Conservation (phyloP, 2,113 vertebrate species). For the Uria lomvia region DNA sequence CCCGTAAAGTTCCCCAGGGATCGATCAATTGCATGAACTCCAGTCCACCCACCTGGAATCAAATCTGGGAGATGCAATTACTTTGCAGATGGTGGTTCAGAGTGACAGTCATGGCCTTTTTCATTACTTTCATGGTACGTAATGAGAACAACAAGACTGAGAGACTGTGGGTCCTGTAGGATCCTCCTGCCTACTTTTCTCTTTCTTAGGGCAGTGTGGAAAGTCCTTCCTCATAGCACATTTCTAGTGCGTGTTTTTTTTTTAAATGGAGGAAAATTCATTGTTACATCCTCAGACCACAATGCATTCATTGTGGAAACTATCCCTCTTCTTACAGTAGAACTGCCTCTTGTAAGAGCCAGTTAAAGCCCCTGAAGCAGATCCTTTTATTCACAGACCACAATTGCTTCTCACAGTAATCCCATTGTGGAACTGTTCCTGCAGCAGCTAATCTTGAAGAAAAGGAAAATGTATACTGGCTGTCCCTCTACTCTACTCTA, state of each 20-base stretch:
- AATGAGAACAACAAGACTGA: neutral
- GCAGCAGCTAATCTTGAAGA: neutral
- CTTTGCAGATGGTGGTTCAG: neutral
- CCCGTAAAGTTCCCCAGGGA: neutral
- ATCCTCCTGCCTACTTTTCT: neutral
- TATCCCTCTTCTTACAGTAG: neutral
- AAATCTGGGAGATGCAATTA: neutral
- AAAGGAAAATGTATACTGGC: neutral
- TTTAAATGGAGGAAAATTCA: neutral
- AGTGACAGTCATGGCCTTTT: neutral
- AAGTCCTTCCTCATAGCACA: neutral
- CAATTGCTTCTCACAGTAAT: neutral
- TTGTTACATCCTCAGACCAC: neutral
- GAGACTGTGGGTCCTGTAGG: neutral
- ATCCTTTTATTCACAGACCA: neutral
- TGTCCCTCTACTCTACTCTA: neutral
- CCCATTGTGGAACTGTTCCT: neutral
- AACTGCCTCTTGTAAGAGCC: neutral
- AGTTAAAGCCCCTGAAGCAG: neutral
- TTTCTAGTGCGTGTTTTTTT: neutral
- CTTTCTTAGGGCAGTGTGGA: neutral
- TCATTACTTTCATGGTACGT: neutral
- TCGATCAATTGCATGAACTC: neutral
- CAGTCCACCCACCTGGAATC: neutral
- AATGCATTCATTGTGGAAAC: neutral